A percentile compares a stretch with the other conserved stretches of the same genome.
Conservation (phyloP, 2,797 vertebrate genomes). For the Arctocebus calabarensis region DNA sequence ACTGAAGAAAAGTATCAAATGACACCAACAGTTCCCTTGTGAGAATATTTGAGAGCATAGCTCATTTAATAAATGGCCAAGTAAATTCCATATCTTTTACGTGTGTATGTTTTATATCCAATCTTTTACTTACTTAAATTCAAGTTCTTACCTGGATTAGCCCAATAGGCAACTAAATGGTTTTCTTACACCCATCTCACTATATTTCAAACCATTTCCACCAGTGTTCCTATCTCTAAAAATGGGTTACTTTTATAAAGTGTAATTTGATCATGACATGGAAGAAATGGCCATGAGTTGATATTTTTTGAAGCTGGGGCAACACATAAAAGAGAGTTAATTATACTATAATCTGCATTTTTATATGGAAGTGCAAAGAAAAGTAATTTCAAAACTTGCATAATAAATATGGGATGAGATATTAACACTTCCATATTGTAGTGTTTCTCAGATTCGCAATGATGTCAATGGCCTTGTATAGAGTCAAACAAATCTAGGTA, state of each 20-base stretch:
- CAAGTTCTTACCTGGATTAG: background rate
- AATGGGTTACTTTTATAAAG: slow-evolving; percentile 1
- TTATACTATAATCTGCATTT: background rate
- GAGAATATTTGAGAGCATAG: background rate
- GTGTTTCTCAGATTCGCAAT: background rate
- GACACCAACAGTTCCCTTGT: background rate
- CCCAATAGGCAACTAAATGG: background rate
- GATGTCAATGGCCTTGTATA: background rate
- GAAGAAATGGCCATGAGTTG: slow-evolving; percentile 11
- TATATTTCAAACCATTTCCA: background rate
- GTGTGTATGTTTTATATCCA: background rate
- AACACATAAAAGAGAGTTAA: background rate
- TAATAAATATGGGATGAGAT: background rate
- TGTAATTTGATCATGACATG: background rate
- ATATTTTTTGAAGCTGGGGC: background rate
- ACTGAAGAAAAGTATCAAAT: background rate
- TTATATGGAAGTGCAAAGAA: background rate
- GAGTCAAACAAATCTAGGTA: background rate
- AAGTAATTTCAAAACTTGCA: background rate
- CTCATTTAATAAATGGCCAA: background rate
- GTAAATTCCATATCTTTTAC: background rate
- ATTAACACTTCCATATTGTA: background rate
- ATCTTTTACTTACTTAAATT: background rate
- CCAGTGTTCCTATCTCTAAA: background rate
- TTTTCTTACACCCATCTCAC: background rate